A percentile compares a stretch with the other conserved stretches of the same genome.
Evolutionary conservation across 1,140 invertebrate species (phyloP).

Genomic region (Lucilia sericata): DNA sequence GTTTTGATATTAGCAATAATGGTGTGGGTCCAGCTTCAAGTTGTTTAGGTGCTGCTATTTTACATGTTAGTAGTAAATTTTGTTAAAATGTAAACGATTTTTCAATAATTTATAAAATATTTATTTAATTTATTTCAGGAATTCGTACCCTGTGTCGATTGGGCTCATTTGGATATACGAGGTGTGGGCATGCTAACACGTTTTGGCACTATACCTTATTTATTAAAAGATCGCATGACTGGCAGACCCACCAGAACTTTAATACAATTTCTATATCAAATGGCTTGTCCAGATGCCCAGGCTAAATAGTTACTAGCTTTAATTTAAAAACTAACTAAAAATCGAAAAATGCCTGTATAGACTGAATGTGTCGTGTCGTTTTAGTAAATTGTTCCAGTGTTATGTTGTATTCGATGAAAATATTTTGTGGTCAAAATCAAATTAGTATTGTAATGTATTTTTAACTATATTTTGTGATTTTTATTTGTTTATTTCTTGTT

Average conservation of each 20-base stretch:
- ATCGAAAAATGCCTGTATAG: too few species aligned
- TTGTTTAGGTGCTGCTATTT: constrained; percentile 77
- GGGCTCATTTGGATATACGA: constrained; percentile 80
- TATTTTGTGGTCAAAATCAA: too few species aligned
- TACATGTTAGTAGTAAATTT: constrained; percentile 66
- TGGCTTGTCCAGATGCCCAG: constrained; percentile 68
- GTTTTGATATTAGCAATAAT: constrained; percentile 75
- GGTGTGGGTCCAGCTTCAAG: constrained; percentile 71
- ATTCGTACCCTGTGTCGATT: constrained; percentile 74
- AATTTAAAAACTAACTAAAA: too few species aligned
- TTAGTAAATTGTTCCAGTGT: too few species aligned
- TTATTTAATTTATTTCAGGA: constrained; percentile 63
- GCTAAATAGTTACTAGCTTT: background rate
- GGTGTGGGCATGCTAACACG: constrained; percentile 73
- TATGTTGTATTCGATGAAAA: too few species aligned
- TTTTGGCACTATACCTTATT: constrained; percentile 73
- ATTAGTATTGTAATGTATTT: too few species aligned
- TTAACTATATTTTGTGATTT: too few species aligned
- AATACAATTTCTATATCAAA: constrained; percentile 72
- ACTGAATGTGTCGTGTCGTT: too few species aligned
- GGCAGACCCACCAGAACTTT: constrained; percentile 75
- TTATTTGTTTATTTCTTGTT: too few species aligned
- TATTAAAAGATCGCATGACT: constrained; percentile 71
- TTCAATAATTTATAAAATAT: too few species aligned
- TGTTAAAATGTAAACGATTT: too few species aligned